Evolutionary conservation across 2,113 vertebrate species (phyloP), one percentile per base, ranked within the genome.

Genomic region (Pavo muticus): DNA sequence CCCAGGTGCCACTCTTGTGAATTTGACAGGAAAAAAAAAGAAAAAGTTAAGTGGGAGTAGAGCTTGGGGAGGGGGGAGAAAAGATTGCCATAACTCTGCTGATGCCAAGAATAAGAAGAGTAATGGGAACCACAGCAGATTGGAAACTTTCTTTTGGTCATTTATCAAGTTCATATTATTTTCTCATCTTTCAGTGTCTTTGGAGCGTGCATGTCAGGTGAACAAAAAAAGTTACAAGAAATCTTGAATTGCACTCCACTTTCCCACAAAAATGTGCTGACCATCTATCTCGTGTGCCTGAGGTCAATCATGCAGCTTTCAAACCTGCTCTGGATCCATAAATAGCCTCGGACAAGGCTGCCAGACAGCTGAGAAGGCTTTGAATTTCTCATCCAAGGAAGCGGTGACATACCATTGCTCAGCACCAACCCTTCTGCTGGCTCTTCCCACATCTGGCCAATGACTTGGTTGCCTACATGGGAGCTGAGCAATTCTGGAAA

Each of bases 161-260:
- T 96, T 96, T 94, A 96, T 95, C 94, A 97, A 91, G 69, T 61
- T 90, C 70, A 5, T 76, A 93, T 96, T 97, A 96, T 95, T 97
- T 95, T 92, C 94, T 84, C 93, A 95, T 97, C 95, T 69, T 94
- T 97, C 91, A 95, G 76, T 94, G 86, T 95, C 96, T 93, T 95
- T 48, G 45, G 70, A 90, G 84, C 2, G 4, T 3, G 37, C 81
- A 76, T 88, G 75, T 91, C 95, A 97, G 75, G 89, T 96, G 88
- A 95, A 94, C 65, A 77, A 84, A 95, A 84, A 74, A 91, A 35
- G 79, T 71, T 92, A 91, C 60, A 70, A 77, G 64, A 87, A 90
- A 82, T 59, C 80, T 90, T 92, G 89, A 81, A 63, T 63, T 84
- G 74, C 63, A 10, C 20, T 90, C 59, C 32, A 39, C 76, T 81